These are phyloP conservation scores for Eublepharis macularius DNA, from an alignment of 2,113 vertebrate species.

Conservation along the genomic window DNA sequence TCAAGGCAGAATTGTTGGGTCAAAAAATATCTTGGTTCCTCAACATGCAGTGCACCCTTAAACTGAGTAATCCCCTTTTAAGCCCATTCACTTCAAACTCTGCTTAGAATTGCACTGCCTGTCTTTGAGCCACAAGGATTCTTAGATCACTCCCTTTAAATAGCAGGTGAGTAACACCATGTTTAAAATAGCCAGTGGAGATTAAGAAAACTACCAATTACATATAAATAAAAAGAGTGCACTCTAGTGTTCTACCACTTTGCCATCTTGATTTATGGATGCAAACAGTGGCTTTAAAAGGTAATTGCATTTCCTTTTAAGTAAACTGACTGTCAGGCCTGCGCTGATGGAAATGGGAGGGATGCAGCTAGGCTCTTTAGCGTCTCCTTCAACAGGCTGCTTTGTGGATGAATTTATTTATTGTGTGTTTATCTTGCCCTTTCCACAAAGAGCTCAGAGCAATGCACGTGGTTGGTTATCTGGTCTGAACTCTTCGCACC, in stretches of 20 bases:
- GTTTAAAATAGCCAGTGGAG: background rate
- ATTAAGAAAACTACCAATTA: background rate
- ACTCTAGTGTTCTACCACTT: background rate
- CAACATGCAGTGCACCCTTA: no score
- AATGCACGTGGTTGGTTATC: background rate
- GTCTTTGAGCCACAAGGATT: no score
- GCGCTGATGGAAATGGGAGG: no score
- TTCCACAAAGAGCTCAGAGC: background rate
- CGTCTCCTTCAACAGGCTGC: background rate
- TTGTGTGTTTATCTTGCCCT: no score
- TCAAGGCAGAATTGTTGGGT: background rate
- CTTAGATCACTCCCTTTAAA: background rate
- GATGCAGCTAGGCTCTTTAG: background rate
- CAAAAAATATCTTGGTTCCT: background rate
- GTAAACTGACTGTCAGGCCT: background rate
- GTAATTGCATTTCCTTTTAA: background rate
- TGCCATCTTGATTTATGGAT: background rate
- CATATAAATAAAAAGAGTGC: background rate
- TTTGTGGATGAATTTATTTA: background rate
- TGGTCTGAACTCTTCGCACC: no score
- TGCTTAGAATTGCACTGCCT: no score
- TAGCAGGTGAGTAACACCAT: background rate
- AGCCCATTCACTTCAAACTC: no score
- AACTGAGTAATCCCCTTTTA: no score
- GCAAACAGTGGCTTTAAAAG: background rate